A percentile compares a stretch with the other conserved stretches of the same genome.
Conservation (phyloP, 2,113 vertebrate genomes). For the Porphyrio hochstetteri region DNA sequence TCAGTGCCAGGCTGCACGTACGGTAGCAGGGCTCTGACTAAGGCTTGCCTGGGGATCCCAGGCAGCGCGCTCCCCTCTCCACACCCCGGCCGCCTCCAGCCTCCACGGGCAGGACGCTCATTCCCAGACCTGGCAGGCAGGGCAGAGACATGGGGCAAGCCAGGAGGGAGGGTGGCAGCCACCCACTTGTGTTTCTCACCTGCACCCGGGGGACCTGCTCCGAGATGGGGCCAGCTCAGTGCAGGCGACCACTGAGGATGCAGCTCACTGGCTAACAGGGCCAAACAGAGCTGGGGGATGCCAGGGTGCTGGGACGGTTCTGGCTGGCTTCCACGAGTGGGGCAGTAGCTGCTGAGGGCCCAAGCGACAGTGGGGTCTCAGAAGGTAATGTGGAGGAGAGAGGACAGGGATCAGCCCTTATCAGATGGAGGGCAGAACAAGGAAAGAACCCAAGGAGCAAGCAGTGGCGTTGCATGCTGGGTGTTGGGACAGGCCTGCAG, state of each 20-base stretch:
- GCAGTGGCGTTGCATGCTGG: rapidly evolving
- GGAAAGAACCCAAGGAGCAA: neutral
- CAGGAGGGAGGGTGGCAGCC: neutral
- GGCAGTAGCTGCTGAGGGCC: neutral
- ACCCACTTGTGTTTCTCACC: neutral
- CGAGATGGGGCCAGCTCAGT: neutral
- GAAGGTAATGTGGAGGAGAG: neutral
- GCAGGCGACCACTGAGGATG: rapidly evolving
- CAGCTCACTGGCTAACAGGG: rapidly evolving
- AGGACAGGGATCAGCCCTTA: neutral
- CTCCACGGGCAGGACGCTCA: neutral
- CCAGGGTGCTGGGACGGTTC: neutral
- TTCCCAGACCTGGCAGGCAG: neutral
- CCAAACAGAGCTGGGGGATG: neutral
- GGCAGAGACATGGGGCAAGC: neutral
- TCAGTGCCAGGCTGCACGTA: constrained; percentile 35
- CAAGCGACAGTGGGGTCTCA: rapidly evolving
- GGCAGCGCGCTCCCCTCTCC: neutral
- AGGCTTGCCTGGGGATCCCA: neutral
- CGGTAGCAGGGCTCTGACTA: neutral
- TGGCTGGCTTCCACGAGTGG: neutral
- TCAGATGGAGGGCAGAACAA: neutral
- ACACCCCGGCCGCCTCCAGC: neutral
- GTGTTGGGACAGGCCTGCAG: neutral
- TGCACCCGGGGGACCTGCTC: rapidly evolving